Conservation (phyloP, 2,113 vertebrate species). For the Lepus americanus region DNA sequence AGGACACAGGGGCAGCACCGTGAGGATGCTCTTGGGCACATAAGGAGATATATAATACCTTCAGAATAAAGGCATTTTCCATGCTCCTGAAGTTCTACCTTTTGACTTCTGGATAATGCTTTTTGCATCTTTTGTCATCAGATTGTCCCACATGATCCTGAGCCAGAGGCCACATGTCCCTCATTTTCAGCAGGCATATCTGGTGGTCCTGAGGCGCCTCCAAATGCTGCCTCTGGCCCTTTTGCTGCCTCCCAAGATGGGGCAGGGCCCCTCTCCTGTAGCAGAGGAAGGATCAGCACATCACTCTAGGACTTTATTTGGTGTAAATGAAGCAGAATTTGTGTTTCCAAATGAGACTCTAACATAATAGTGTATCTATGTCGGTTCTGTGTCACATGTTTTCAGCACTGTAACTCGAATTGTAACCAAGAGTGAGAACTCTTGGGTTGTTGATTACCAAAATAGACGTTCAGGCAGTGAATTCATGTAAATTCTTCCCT, state of each 20-base stretch:
- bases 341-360: background rate
- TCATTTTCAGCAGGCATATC: background rate
- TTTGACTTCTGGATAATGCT: background rate
- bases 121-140: background rate
- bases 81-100: background rate
- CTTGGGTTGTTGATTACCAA: constrained; percentile 20
- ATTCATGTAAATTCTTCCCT: background rate
- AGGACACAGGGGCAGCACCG: background rate
- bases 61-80: background rate
- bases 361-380: background rate
- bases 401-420: background rate
- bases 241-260: background rate
- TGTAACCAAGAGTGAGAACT: background rate
- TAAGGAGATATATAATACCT: background rate
- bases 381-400: background rate
- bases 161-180: background rate
- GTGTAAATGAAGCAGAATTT: background rate
- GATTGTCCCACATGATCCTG: background rate
- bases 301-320: background rate
- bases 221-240: background rate
- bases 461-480: background rate
- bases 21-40: background rate
- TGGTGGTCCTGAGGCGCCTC: background rate
- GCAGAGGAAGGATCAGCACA: background rate
- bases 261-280: background rate